phyloP scores from a whole-genome alignment of 2,113 vertebrate genomes.

The Holacanthus passer region DNA sequence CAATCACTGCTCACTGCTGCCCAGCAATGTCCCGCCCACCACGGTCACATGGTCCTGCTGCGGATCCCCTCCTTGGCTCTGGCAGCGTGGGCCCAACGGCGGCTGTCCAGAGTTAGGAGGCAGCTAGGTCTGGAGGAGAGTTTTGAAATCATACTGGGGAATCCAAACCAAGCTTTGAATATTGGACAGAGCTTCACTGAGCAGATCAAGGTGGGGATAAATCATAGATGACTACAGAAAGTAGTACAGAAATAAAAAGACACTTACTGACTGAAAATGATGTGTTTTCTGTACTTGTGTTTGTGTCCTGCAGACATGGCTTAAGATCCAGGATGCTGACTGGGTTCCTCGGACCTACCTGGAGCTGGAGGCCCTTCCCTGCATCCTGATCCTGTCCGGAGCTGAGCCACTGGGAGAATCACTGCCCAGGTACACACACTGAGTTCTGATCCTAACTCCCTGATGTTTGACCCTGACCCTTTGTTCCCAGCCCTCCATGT shows the following conservation, averaged over 20 bases:
- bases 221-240: background rate
- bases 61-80: slow-evolving; percentile 93
- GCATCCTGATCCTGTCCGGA: slow-evolving; percentile 95
- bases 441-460: background rate
- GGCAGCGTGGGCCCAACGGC: slow-evolving; percentile 91
- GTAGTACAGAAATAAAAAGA: background rate
- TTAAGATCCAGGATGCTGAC: slow-evolving; percentile 92
- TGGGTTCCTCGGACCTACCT: slow-evolving; percentile 95
- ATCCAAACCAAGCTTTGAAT: slow-evolving; percentile 87
- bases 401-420: slow-evolving; percentile 95
- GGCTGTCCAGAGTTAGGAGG: slow-evolving; percentile 90
- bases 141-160: slow-evolving; percentile 95
- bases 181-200: slow-evolving; percentile 92
- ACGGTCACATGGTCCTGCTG: slow-evolving; percentile 97
- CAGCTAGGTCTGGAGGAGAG: slow-evolving; percentile 91
- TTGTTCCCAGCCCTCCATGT: background rate
- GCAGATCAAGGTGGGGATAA: slow-evolving; percentile 89
- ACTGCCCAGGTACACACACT: slow-evolving; percentile 87
- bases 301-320: slow-evolving; percentile 87
- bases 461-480: background rate
- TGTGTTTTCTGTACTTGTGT: background rate
- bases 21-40: slow-evolving; percentile 89
- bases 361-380: slow-evolving; percentile 95
- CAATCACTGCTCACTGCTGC: slow-evolving; percentile 91
- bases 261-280: background rate